Evolutionary conservation across 2,888 invertebrate species (phyloP).

Genomic region (Poecilobothrus nobilitatus): DNA sequence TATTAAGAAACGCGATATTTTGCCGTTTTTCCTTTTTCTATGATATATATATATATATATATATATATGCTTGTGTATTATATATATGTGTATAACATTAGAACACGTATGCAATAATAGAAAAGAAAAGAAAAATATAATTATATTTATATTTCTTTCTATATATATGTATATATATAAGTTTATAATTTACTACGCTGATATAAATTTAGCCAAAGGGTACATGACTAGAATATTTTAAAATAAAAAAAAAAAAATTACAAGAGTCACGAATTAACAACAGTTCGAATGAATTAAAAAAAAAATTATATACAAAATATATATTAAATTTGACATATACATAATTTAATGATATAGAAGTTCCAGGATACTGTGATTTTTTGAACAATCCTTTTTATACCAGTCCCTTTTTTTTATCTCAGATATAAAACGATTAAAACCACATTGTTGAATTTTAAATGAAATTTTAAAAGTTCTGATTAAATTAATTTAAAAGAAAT

Average conservation of each 20-base stretch:
- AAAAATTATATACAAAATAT: no score
- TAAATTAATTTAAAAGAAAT: no score
- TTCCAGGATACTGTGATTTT: no score
- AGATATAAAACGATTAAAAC: no score
- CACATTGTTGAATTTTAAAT: no score
- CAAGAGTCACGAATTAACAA: not conserved
- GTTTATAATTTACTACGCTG: not conserved
- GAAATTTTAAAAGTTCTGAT: no score
- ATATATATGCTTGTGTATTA: not conserved
- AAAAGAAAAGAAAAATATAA: not conserved
- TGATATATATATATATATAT: not conserved
- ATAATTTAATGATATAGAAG: no score
- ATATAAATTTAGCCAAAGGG: not conserved
- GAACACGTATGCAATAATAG: not conserved
- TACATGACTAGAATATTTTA: not conserved
- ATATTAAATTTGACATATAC: no score
- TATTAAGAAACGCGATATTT: conserved; percentile 1
- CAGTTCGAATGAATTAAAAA: not conserved
- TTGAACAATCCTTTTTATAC: no score
- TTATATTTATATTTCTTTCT: not conserved
- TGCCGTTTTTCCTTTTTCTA: not conserved
- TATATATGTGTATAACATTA: not conserved
- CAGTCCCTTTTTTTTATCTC: no score
- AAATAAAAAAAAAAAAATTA: no score
- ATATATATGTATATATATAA: not conserved